Conservation (phyloP, 2,797 vertebrate species). For the Poliocrania exsul region DNA sequence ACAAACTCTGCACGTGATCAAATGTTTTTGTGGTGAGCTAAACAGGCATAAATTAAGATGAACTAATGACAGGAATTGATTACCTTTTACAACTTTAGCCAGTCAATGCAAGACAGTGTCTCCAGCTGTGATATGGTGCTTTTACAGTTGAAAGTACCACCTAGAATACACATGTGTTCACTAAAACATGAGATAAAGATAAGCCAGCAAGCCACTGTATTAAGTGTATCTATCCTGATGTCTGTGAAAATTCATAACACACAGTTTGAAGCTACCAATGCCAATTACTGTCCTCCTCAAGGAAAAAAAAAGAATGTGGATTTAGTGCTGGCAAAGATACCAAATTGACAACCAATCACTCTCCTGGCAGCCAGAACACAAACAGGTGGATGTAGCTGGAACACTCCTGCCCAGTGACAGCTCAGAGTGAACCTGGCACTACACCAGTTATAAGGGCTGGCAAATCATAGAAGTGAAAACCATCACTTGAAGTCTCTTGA, state of each 20-base stretch:
- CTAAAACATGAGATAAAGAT: not conserved
- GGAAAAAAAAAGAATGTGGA: not conserved
- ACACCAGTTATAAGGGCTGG: slow-evolving; percentile 14
- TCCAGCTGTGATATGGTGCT: not conserved
- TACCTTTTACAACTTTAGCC: slow-evolving; percentile 53
- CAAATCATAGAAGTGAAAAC: slow-evolving; percentile 26
- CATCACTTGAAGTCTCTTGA: slow-evolving; percentile 24
- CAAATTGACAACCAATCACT: slow-evolving; percentile 48
- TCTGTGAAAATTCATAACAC: not conserved
- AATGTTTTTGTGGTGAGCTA: slow-evolving; percentile 41
- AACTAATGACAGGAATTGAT: slow-evolving; percentile 58
- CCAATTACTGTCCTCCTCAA: not conserved
- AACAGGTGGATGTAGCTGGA: slow-evolving; percentile 64
- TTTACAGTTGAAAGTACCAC: not conserved
- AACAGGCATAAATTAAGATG: slow-evolving; percentile 57
- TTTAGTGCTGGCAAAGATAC: slow-evolving; percentile 3
- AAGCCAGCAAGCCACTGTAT: not conserved
- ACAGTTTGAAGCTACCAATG: not conserved
- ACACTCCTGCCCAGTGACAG: slow-evolving; percentile 42
- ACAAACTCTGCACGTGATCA: slow-evolving; percentile 6
- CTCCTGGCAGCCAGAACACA: slow-evolving; percentile 56
- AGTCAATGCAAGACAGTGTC: slow-evolving; percentile 15
- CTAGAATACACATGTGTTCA: not conserved
- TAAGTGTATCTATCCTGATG: not conserved
- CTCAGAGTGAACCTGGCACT: slow-evolving; percentile 41